These are phyloP conservation scores for Bombyx mandarina DNA, from an alignment of 1,140 invertebrate genomes.

Conservation along the genomic window DNA sequence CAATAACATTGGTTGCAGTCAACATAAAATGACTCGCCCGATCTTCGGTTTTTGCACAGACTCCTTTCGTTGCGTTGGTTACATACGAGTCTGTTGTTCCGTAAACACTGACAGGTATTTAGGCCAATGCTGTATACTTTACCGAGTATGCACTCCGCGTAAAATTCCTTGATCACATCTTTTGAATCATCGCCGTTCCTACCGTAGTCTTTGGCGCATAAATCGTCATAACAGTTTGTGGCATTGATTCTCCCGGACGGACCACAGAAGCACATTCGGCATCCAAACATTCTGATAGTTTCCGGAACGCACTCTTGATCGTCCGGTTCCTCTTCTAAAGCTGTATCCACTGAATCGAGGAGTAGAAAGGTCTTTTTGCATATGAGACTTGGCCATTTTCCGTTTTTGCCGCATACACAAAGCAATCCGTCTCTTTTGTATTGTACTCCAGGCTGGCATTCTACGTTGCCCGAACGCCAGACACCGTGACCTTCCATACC, in stretches of 20 bases:
- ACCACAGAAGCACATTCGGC: conserved; percentile 52
- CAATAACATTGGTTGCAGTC: conserved; percentile 47
- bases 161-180: conserved; percentile 27
- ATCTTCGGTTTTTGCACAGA: conserved; percentile 22
- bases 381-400: conserved; percentile 49
- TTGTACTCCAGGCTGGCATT: conserved; percentile 38
- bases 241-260: conserved; percentile 25
- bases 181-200: conserved; percentile 7
- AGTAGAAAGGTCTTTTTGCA: conserved; percentile 42
- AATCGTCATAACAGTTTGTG: not conserved
- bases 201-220: conserved; percentile 45
- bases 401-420: conserved; percentile 50
- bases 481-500: conserved; percentile 55
- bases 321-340: conserved; percentile 11
- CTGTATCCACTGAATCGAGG: conserved; percentile 33
- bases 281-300: conserved; percentile 43
- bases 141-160: conserved; percentile 28
- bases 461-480: conserved; percentile 28
- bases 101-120: conserved; percentile 36
- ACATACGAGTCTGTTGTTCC: conserved; percentile 44
- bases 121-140: conserved; percentile 36
- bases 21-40: conserved; percentile 20
- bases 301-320: conserved; percentile 30
- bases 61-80: conserved; percentile 19
- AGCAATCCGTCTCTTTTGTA: conserved; percentile 30